Conservation (phyloP, 2,797 vertebrate genomes). For the Eremophila alpestris region DNA sequence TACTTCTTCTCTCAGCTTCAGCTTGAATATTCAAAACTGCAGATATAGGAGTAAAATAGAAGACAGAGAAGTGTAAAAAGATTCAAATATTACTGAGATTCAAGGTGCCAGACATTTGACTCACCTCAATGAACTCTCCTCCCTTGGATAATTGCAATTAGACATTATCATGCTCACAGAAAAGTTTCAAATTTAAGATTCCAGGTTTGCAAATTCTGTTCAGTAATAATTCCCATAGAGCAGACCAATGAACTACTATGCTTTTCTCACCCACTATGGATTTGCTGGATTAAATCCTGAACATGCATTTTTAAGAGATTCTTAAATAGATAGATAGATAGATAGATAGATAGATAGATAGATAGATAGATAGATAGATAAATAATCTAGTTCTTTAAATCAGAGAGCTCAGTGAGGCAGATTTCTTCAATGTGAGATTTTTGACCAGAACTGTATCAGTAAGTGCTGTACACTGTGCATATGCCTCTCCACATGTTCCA, state of each 20-base stretch:
- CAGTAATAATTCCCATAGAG: neutral
- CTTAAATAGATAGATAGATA: neutral
- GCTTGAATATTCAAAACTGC: slow-evolving; percentile 62
- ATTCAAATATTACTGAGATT: neutral
- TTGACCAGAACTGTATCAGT: neutral
- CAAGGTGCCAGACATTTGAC: neutral
- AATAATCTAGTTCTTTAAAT: neutral
- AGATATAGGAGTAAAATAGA: slow-evolving; percentile 55
- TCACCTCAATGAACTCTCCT: neutral
- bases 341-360: no score
- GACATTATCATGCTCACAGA: neutral
- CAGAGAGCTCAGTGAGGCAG: neutral
- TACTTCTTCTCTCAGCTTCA: slow-evolving; percentile 38
- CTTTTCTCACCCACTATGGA: neutral
- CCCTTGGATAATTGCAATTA: neutral
- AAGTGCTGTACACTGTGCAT: neutral
- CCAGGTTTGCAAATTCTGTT: neutral
- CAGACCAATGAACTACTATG: neutral
- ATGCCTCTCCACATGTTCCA: neutral
- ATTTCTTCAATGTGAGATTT: neutral
- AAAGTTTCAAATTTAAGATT: neutral
- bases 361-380: neutral
- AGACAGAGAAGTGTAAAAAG: neutral
- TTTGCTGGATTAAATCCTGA: neutral
- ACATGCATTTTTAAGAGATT: neutral